Evolutionary conservation across 2,888 invertebrate genomes (phyloP).

Genomic region (Eupithecia tripunctaria): DNA sequence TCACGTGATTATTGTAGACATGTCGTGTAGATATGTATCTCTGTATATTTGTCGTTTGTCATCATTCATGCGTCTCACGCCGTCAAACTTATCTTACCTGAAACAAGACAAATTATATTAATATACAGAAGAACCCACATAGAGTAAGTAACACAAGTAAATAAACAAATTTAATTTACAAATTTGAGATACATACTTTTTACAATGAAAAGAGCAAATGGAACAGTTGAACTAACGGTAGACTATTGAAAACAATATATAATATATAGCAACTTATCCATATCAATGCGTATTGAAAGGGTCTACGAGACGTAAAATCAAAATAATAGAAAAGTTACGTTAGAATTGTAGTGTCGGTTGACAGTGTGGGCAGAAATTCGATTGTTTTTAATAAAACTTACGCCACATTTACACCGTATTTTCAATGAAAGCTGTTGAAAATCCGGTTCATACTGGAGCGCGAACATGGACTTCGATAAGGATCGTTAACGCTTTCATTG

Average conservation of each 20-base stretch:
- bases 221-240: too few species aligned
- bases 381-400: background rate
- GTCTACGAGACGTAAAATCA: too few species aligned
- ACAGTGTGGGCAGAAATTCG: background rate
- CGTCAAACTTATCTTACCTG: constrained; percentile 59
- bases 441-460: background rate
- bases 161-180: too few species aligned
- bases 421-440: background rate
- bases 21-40: constrained; percentile 13
- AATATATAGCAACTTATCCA: too few species aligned
- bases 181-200: too few species aligned
- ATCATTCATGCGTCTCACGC: background rate
- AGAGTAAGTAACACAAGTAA: too few species aligned
- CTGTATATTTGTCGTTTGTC: background rate
- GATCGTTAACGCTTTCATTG: background rate
- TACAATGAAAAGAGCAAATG: too few species aligned
- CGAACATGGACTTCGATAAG: background rate
- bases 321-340: background rate
- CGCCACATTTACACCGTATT: too few species aligned
- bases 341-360: background rate
- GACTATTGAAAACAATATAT: too few species aligned
- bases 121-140: background rate
- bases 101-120: constrained; percentile 48
- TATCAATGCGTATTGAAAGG: too few species aligned
- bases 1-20: constrained; percentile 31